A percentile compares a stretch with the other conserved stretches of the same genome.
Evolutionary conservation across 2,888 invertebrate genomes (phyloP).

Genomic region (Andrena fulva): DNA sequence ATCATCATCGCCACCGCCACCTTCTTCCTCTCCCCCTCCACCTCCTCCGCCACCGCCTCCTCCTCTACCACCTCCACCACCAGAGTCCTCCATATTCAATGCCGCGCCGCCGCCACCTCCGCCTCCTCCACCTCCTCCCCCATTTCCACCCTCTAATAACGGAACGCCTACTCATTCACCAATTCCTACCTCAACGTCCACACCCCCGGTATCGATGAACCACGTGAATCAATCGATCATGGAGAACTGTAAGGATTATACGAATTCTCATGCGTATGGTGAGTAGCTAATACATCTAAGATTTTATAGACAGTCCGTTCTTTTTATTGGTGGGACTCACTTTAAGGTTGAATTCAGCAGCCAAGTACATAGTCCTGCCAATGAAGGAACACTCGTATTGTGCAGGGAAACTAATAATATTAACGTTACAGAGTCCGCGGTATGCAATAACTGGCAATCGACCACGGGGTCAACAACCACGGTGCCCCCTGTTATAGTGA

Average conservation of each 20-base stretch:
- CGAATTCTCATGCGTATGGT: conserved; percentile 67
- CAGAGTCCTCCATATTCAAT: conserved; percentile 71
- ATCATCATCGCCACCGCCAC: conserved; percentile 77
- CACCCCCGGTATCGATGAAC: conserved; percentile 64
- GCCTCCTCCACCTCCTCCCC: conserved; percentile 72
- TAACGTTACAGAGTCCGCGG: conserved; percentile 63
- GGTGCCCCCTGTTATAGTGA: conserved; percentile 87
- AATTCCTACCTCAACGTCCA: conserved; percentile 61
- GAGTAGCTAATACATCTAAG: conserved; percentile 16
- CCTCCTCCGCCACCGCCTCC: conserved; percentile 77
- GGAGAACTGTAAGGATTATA: conserved; percentile 67
- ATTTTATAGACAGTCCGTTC: neutral
- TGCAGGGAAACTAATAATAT: neutral
- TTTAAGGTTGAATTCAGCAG: neutral
- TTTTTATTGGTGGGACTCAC: neutral
- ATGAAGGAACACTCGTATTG: neutral
- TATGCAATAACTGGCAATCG: conserved; percentile 73
- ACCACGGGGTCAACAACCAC: conserved; percentile 84
- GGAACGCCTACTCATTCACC: conserved; percentile 76
- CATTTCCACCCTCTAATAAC: conserved; percentile 68
- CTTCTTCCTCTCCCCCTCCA: conserved; percentile 73
- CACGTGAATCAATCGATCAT: conserved; percentile 55
- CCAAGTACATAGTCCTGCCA: neutral
- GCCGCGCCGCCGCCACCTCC: conserved; percentile 74
- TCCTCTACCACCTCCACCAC: conserved; percentile 74